These are phyloP conservation scores for Dendrolimus punctatus DNA, from an alignment of 1,140 invertebrate species.

Conservation along the genomic window DNA sequence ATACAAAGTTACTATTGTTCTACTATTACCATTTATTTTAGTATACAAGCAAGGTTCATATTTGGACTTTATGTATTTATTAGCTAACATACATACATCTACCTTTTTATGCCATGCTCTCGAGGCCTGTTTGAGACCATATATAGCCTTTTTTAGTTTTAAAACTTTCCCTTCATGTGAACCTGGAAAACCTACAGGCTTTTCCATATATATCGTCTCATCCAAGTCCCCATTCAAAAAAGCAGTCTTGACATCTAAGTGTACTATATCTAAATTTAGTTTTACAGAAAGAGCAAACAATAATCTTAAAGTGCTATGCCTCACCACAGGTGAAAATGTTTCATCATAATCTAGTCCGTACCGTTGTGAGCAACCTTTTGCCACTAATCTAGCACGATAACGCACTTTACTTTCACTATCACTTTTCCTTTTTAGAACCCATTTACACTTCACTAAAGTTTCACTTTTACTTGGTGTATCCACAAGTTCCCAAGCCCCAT, in stretches of 20 bases:
- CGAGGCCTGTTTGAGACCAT: neutral
- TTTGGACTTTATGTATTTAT: neutral
- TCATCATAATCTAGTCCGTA: neutral
- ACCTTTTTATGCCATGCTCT: neutral
- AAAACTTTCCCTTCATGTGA: neutral
- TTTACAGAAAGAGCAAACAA: neutral
- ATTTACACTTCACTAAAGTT: conserved; percentile 23
- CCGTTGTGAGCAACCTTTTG: neutral
- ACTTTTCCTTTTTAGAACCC: conserved; percentile 16
- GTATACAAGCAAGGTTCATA: neutral
- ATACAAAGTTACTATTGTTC: neutral
- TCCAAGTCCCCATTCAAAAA: neutral
- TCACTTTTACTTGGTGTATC: conserved; percentile 7
- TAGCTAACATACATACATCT: neutral
- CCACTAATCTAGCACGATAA: neutral
- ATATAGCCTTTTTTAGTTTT: neutral
- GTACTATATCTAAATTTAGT: neutral
- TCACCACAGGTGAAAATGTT: neutral
- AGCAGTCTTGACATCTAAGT: neutral
- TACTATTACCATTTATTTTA: neutral
- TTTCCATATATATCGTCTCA: neutral
- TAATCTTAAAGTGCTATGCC: neutral
- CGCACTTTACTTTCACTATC: neutral
- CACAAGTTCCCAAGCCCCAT: conserved; percentile 18
- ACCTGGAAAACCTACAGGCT: neutral